Conservation (phyloP, 2,888 invertebrate genomes). For the Chymomyza procnemis region DNA sequence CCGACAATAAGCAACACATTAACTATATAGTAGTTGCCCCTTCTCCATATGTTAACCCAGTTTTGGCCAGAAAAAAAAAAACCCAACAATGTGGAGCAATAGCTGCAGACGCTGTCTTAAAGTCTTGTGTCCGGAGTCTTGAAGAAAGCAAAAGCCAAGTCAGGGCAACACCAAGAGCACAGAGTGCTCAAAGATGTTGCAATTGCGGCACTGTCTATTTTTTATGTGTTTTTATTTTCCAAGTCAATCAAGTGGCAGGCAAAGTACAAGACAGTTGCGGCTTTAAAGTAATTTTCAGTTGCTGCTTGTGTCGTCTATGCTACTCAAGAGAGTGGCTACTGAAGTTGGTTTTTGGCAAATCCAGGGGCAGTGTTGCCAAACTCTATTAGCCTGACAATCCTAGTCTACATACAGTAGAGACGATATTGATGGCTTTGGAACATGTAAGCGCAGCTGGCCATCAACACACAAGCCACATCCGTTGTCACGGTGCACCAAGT, state of each 20-base stretch:
- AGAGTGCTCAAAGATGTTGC: neutral
- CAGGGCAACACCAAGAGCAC: constrained; percentile 2
- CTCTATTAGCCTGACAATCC: neutral
- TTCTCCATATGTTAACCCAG: constrained; percentile 34
- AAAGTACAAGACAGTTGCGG: neutral
- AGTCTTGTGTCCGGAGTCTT: constrained; percentile 1
- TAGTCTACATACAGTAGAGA: neutral
- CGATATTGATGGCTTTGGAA: constrained; percentile 20
- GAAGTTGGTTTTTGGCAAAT: neutral
- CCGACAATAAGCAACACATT: neutral
- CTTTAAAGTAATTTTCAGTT: neutral
- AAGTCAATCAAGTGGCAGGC: neutral
- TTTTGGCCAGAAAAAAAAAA: constrained; percentile 17
- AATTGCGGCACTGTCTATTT: neutral
- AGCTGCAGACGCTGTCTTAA: neutral
- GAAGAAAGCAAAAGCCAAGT: constrained; percentile 56
- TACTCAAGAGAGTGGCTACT: neutral
- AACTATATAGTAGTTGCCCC: constrained; percentile 3
- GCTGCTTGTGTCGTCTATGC: neutral
- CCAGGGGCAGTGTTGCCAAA: neutral
- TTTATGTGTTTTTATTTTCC: neutral
- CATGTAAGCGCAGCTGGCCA: constrained; percentile 49
- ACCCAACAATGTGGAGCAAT: constrained; percentile 43
- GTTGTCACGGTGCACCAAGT: constrained; percentile 20
- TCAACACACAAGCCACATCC: constrained; percentile 64